Base-by-base conservation (phyloP, 2,888 invertebrate genomes). In the Mythimna loreyi region DNA sequence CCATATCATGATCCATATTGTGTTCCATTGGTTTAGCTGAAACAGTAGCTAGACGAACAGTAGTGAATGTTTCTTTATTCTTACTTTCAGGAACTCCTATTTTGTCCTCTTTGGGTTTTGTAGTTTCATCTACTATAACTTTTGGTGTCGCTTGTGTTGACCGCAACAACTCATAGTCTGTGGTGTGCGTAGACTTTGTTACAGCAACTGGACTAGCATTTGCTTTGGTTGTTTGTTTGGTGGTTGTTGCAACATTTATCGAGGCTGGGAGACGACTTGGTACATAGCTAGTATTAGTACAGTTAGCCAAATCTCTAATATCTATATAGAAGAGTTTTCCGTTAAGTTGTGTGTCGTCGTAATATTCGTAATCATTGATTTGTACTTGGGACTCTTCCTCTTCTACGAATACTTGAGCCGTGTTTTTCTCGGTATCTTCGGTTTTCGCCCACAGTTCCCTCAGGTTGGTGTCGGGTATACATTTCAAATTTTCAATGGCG, bases 321-420 rank as follows among this genome's bases (percentile, higher is more conserved):
- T 96, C 95, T 45, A 90, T 81, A 61, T 94, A 96, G 76, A 96
- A 96, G 4, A 96, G 80, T 72, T 92, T 94, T n/a, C 95, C 96
- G 59, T 93, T 92, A 0, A 95, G 81, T 78, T 94, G 93, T 2
- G 91, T 86, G 0, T 94, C 94, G 28, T 96, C 96, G 47, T 96
- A 96, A 72, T 94, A 95, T 83, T 96, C 96, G 47, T 93, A 94
- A 9, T 95, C 94, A 13, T 73, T 67, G 59, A 80, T 89, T 70
- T 86, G 87, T 11, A 49, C 80, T 72, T 83, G 84, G 3, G 81
- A 30, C 36, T 87, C 87, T 43, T 87, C 87, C 36, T 89, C 89
- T 1, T 90, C 90, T 53, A 89, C 92, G 6, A 85, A 72, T 0
- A 74, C 75, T 81, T 88, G 88, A 36, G 74, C 80, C 3, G 64